These are phyloP conservation scores for Epicampocera succincta DNA, from an alignment of 2,888 invertebrate genomes.

Conservation along the genomic window DNA sequence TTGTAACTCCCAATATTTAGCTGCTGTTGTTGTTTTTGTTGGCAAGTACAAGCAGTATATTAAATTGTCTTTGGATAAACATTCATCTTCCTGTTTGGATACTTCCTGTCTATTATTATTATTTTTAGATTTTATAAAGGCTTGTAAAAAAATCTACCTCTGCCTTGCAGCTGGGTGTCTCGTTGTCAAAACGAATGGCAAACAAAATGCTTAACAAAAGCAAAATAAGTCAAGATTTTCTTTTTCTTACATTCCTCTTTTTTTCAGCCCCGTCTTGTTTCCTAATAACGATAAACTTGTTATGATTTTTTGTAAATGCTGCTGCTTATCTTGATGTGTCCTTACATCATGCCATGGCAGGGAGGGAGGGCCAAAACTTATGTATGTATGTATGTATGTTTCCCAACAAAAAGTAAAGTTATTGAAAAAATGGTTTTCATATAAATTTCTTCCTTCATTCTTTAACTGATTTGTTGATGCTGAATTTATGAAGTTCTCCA, in stretches of 20 bases:
- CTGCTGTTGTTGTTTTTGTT: neutral
- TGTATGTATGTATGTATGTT: no score
- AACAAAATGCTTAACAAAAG: neutral
- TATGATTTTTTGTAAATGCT: conserved; percentile 34
- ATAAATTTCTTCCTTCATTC: neutral
- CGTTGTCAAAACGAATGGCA: neutral
- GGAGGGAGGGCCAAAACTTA: neutral
- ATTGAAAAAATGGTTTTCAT: conserved; percentile 4
- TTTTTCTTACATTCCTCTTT: neutral
- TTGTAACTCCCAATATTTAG: no score
- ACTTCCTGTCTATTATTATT: conserved; percentile 57
- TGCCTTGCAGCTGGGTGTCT: neutral
- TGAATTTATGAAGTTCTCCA: conserved; percentile 31
- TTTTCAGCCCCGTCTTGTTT: neutral
- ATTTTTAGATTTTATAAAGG: conserved; percentile 17
- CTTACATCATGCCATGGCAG: neutral
- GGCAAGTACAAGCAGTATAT: conserved; percentile 6
- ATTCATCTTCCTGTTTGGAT: conserved; percentile 47
- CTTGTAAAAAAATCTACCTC: neutral
- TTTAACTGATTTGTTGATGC: conserved; percentile 29
- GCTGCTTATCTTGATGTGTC: conserved; percentile 21
- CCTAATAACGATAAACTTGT: conserved; percentile 50
- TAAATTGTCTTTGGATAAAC: neutral
- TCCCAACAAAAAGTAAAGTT: no score
- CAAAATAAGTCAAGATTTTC: conserved; percentile 16